Conservation (phyloP, 2,797 vertebrate genomes). For the Falco berigora region DNA sequence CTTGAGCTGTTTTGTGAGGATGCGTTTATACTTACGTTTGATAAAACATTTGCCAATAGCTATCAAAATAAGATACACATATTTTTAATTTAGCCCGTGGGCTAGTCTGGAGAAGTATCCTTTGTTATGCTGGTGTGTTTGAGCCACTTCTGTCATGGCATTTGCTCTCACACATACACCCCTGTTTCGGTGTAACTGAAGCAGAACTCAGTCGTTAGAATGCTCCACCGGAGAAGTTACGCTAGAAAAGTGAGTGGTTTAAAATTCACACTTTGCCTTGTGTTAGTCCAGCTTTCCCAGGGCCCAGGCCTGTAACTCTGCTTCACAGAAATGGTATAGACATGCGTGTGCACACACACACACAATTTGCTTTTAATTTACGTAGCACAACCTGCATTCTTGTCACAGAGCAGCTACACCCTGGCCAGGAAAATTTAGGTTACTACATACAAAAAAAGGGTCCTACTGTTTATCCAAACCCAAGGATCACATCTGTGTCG, state of each 20-base stretch:
- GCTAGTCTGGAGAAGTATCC: neutral
- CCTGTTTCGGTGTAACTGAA: neutral
- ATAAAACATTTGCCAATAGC: neutral
- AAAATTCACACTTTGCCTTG: neutral
- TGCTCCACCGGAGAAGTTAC: neutral
- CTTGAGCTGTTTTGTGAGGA: neutral
- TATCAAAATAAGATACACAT: neutral
- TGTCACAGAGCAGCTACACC: neutral
- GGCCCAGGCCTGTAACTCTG: neutral
- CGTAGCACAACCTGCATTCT: neutral
- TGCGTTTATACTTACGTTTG: neutral
- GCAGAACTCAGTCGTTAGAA: neutral
- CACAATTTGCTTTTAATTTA: neutral
- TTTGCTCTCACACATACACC: neutral
- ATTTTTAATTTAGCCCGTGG: neutral
- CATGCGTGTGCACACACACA: neutral
- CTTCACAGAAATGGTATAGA: neutral
- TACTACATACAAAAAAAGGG: conserved; percentile 52
- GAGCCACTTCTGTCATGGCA: neutral
- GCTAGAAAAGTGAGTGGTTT: neutral
- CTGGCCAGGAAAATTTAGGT: conserved; percentile 68
- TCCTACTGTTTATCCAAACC: conserved; percentile 56
- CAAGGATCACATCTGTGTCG: conserved; percentile 71
- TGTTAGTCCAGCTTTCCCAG: neutral
- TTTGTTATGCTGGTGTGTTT: neutral